Conservation (phyloP, 2,797 vertebrate species). For the Fundulus diaphanus region DNA sequence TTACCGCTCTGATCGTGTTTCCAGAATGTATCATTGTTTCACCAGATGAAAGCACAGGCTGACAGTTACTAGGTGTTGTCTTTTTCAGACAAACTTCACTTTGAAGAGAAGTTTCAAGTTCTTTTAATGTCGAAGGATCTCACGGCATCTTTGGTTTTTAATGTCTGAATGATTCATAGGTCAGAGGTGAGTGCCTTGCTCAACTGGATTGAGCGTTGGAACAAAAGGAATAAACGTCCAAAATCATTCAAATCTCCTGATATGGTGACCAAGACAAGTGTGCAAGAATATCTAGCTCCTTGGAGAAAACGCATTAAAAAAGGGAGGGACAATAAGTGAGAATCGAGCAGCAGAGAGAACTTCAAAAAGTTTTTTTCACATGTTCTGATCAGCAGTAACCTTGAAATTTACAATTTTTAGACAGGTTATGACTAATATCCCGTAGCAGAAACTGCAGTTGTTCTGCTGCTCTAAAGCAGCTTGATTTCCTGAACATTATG, state of each 20-base stretch:
- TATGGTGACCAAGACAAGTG: neutral
- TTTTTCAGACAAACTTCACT: neutral
- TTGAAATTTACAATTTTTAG: constrained; percentile 26
- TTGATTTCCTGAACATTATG: constrained; percentile 47
- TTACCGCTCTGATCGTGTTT: neutral
- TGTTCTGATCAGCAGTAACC: constrained; percentile 27
- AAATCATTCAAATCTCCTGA: neutral
- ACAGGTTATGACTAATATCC: constrained; percentile 64
- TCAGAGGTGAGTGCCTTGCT: neutral
- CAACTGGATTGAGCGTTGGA: neutral
- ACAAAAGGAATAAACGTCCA: neutral
- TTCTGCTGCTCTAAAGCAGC: constrained; percentile 45
- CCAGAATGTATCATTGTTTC: neutral
- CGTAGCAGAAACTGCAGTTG: constrained; percentile 46
- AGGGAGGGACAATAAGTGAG: neutral
- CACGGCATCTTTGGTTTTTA: neutral
- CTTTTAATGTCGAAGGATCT: neutral
- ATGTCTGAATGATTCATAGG: neutral
- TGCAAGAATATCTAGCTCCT: neutral
- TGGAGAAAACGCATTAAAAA: neutral
- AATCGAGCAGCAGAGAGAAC: neutral
- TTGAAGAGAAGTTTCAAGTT: neutral
- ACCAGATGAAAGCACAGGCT: neutral
- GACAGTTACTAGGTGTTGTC: neutral
- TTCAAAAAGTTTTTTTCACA: constrained; percentile 5